Conservation (phyloP, 2,888 invertebrate genomes). For the Meiosimyza decipiens region DNA sequence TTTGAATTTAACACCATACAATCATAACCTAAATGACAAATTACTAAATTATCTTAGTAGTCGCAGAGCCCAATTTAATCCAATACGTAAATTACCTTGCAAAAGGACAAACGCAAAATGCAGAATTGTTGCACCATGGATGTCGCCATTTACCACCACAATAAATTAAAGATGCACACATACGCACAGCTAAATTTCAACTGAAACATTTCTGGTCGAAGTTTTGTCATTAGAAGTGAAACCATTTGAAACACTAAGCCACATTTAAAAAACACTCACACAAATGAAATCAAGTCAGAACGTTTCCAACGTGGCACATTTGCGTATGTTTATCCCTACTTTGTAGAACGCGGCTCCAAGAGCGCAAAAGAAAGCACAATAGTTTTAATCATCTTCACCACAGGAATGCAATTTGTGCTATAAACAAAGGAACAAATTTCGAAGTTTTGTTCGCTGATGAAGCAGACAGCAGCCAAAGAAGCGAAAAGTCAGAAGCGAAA, state of each 20-base stretch:
- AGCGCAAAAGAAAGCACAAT: constrained; percentile 5
- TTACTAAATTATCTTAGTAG: too few species aligned
- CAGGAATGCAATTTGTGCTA: constrained; percentile 57
- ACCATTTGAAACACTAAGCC: constrained; percentile 3
- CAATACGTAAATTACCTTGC: too few species aligned
- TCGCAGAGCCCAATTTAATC: too few species aligned
- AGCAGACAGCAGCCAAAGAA: background rate
- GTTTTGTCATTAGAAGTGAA: constrained; percentile 23
- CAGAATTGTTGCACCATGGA: too few species aligned
- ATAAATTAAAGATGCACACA: too few species aligned
- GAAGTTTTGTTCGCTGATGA: constrained; percentile 15
- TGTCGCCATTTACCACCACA: too few species aligned
- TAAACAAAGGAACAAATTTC: constrained; percentile 25
- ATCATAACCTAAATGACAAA: too few species aligned
- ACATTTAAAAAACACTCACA: constrained; percentile 9
- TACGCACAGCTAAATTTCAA: background rate
- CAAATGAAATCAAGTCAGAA: constrained; percentile 20
- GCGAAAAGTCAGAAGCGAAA: background rate
- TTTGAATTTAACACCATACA: too few species aligned
- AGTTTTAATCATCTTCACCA: constrained; percentile 61
- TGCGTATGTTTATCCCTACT: background rate
- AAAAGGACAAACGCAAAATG: too few species aligned
- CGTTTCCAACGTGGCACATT: constrained; percentile 26
- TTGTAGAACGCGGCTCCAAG: background rate
- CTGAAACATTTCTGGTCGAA: constrained; percentile 23